These are phyloP conservation scores for Gortyna flavago DNA, from an alignment of 2,888 invertebrate genomes.

Conservation along the genomic window DNA sequence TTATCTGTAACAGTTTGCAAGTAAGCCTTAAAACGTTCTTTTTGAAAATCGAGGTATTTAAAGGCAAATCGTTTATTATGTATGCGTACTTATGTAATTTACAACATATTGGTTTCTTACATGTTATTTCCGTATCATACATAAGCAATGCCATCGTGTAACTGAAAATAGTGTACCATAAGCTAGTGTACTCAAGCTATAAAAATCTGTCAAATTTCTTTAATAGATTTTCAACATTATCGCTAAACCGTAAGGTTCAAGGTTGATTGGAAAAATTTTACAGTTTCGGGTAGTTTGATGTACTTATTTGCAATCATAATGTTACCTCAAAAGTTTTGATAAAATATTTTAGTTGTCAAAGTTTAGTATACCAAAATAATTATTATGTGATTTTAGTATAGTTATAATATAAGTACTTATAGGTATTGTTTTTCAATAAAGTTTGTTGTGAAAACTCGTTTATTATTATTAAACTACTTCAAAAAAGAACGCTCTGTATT, in stretches of 20 bases:
- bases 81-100: background rate
- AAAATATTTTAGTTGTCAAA: slow-evolving; percentile 16
- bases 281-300: too few relatives aligned
- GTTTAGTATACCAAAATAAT: slow-evolving; percentile 64
- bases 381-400: slow-evolving; percentile 67
- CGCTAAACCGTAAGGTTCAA: too few relatives aligned
- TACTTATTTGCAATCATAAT: slow-evolving; percentile 1
- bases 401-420: slow-evolving; percentile 6
- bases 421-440: slow-evolving; percentile 66
- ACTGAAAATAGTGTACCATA: too few relatives aligned
- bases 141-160: background rate
- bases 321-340: slow-evolving; percentile 48
- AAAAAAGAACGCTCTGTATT: background rate
- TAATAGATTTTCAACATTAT: too few relatives aligned
- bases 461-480: background rate
- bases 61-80: background rate
- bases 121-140: background rate
- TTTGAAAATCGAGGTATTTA: too few relatives aligned
- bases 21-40: background rate
- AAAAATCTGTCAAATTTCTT: too few relatives aligned
- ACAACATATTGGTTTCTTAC: too few relatives aligned
- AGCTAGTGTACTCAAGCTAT: background rate
- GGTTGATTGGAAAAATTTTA: too few relatives aligned
- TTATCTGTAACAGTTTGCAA: background rate
- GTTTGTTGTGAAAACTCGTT: slow-evolving; percentile 66